Evolutionary conservation across 2,113 vertebrate species (phyloP).

Genomic region (Calyptommatus sinebrachiatus): DNA sequence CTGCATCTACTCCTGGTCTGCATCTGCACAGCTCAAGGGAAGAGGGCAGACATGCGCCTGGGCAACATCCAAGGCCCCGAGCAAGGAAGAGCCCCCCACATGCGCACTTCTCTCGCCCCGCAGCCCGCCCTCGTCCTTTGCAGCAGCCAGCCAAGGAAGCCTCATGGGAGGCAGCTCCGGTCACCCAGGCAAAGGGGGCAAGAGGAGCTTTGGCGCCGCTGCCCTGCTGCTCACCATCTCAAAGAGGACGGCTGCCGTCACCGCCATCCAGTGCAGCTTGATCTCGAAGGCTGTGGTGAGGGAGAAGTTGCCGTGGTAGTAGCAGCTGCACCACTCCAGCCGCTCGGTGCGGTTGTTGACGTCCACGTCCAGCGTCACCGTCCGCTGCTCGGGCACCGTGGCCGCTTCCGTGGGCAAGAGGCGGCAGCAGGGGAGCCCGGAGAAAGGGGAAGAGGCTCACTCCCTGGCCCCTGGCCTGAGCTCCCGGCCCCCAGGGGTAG

Average conservation of each 20-base stretch:
- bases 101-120: too few relatives aligned
- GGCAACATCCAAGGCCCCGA: not conserved
- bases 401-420: constrained; percentile 71
- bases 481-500: not conserved
- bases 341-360: constrained; percentile 94
- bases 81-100: not conserved
- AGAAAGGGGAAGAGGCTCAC: constrained; percentile 2
- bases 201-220: not conserved
- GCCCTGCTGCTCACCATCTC: constrained; percentile 86
- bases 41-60: constrained; percentile 11
- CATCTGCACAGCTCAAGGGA: not conserved
- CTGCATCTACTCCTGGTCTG: too few relatives aligned
- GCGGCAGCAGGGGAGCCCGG: not conserved
- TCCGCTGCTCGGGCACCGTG: constrained; percentile 93
- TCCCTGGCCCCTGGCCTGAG: not conserved
- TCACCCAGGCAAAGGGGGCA: not conserved
- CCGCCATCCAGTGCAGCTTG: constrained; percentile 98
- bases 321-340: constrained; percentile 96
- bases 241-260: constrained; percentile 92
- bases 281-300: constrained; percentile 90
- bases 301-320: constrained; percentile 97
- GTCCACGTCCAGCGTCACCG: constrained; percentile 91
- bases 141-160: not conserved
- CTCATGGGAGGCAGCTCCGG: not conserved
- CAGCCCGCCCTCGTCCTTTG: too few relatives aligned